These are phyloP conservation scores for Caenorhabditis virilis DNA, from an alignment of 2,888 invertebrate species.

Conservation along the genomic window DNA sequence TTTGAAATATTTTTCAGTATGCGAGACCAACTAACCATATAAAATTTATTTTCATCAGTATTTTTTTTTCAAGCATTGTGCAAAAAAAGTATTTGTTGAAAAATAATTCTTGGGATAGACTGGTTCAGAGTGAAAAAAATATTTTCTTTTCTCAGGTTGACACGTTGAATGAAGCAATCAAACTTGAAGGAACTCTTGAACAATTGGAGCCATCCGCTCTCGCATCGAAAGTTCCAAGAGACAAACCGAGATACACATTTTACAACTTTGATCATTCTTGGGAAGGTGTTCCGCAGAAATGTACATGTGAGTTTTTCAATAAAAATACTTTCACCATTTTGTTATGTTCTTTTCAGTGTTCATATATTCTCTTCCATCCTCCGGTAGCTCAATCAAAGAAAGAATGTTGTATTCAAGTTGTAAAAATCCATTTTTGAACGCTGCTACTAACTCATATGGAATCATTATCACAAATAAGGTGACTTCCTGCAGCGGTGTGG, in stretches of 20 bases:
- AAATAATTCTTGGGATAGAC: no score
- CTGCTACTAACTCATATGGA: conserved; percentile 79
- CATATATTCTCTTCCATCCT: conserved; percentile 98
- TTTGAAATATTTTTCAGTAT: no score
- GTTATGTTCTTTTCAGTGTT: conserved; percentile 78
- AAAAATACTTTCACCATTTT: not conserved
- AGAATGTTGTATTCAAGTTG: conserved; percentile 98
- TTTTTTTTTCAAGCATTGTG: no score
- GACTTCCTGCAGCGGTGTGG: no score
- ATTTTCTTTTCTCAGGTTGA: conserved; percentile 72
- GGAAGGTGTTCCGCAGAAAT: conserved; percentile 87
- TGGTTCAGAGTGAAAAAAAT: no score
- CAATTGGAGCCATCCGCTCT: conserved; percentile 78
- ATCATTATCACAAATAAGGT: conserved; percentile 86
- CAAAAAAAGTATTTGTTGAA: no score
- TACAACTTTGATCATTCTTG: conserved; percentile 88
- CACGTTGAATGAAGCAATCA: conserved; percentile 84
- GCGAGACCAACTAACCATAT: no score
- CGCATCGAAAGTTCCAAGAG: conserved; percentile 81
- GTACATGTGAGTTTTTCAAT: conserved; percentile 75
- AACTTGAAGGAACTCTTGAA: conserved; percentile 79
- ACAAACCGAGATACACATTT: conserved; percentile 76
- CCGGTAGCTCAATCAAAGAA: conserved; percentile 89
- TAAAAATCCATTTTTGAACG: conserved; percentile 86
- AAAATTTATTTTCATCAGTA: no score